Percentiles rank a stretch among this genome's conserved stretches.
phyloP scores from a whole-genome alignment of 2,113 vertebrate genomes.

The Petroica traversi region DNA sequence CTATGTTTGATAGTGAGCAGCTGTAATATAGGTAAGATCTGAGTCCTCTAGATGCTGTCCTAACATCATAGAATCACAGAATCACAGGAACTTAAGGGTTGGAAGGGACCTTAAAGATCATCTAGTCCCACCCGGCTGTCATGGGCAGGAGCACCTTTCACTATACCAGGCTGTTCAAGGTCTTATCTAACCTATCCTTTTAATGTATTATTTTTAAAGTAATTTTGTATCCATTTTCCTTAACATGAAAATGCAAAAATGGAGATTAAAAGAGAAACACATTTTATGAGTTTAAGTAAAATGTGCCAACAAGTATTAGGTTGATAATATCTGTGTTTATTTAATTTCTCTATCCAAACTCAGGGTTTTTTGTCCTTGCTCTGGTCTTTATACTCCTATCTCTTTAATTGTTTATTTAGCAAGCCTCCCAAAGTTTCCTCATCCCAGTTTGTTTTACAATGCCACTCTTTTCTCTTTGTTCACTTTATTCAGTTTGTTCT shows the following conservation, averaged over 20 bases:
- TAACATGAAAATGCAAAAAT: not conserved
- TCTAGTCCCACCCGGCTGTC: accelerated
- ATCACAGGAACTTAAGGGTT: not conserved
- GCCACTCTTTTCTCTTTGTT: not conserved
- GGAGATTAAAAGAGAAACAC: not conserved
- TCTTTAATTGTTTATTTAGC: not conserved
- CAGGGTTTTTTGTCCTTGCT: not conserved
- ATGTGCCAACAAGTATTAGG: not conserved
- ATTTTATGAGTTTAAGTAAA: not conserved
- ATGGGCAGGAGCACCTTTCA: not conserved
- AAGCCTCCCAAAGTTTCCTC: not conserved
- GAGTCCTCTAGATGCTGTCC: not conserved
- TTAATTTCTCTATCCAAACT: not conserved
- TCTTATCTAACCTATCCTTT: not conserved
- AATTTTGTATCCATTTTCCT: not conserved
- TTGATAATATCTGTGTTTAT: not conserved
- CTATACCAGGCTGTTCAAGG: not conserved
- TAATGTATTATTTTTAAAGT: not conserved
- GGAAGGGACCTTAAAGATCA: not conserved
- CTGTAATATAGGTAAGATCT: not conserved
- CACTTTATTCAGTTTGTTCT: not conserved
- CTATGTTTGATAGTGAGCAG: not conserved
- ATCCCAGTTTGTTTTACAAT: not conserved
- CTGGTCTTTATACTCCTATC: not conserved
- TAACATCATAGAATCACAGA: not conserved